Percentiles rank a stretch among this genome's conserved stretches.
These are phyloP conservation scores for Thecocarcelia acutangulata DNA, from an alignment of 2,888 invertebrate species.

Conservation along the genomic window DNA sequence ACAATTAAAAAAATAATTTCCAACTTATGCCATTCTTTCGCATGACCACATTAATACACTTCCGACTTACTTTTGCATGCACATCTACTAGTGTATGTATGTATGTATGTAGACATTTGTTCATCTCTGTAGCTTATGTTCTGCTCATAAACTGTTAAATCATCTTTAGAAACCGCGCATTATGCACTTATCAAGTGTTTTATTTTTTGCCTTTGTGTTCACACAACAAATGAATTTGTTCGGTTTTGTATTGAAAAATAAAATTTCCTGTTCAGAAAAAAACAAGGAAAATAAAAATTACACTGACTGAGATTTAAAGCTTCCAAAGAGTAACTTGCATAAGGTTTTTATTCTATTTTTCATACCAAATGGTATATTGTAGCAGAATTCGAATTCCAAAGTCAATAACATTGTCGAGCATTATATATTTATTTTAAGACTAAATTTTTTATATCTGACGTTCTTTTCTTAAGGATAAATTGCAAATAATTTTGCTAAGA, in stretches of 20 bases:
- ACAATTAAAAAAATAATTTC: too few relatives aligned
- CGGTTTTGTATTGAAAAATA: conserved; percentile 34
- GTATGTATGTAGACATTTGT: too few relatives aligned
- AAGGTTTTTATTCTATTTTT: conserved; percentile 44
- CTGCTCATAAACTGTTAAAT: conserved; percentile 63
- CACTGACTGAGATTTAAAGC: conserved; percentile 22
- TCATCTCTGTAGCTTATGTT: neutral
- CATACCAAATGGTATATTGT: conserved; percentile 58
- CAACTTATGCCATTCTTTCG: too few relatives aligned
- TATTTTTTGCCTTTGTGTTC: conserved; percentile 30
- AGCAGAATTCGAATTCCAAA: conserved; percentile 61
- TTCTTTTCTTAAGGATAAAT: neutral
- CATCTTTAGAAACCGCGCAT: conserved; percentile 70
- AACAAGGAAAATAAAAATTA: neutral
- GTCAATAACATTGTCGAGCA: conserved; percentile 62
- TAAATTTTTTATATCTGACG: conserved; percentile 11
- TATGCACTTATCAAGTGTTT: conserved; percentile 68
- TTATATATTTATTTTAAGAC: conserved; percentile 57
- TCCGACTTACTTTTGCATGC: too few relatives aligned
- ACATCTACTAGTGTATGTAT: too few relatives aligned
- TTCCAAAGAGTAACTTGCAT: conserved; percentile 22
- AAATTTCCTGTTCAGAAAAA: conserved; percentile 19
- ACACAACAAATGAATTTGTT: conserved; percentile 57
- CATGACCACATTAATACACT: too few relatives aligned
- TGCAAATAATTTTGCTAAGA: neutral